phyloP scores from a whole-genome alignment of 1,140 invertebrate species.

The Gonioctena quinquepunctata region DNA sequence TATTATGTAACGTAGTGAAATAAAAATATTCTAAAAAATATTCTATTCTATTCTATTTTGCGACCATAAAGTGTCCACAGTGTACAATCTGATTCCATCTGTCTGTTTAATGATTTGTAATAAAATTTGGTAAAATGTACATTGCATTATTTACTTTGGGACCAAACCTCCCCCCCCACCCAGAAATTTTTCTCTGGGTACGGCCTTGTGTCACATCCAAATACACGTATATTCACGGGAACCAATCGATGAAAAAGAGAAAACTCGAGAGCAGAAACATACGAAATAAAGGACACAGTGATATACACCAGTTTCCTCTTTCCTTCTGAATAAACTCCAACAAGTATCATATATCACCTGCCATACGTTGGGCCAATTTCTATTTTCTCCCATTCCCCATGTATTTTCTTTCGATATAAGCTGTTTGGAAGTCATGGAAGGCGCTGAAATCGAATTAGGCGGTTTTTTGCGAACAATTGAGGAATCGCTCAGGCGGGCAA shows the following conservation, averaged over 20 bases:
- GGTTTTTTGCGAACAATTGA: neutral
- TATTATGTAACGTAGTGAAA: too few species aligned
- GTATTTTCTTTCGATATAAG: conserved; percentile 6
- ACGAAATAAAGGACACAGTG: neutral
- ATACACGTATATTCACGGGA: neutral
- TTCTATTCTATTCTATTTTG: too few species aligned
- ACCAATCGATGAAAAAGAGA: neutral
- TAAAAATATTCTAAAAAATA: too few species aligned
- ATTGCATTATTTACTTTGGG: too few species aligned
- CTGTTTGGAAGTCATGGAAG: neutral
- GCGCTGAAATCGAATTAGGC: neutral
- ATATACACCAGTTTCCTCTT: neutral
- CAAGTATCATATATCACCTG: conserved; percentile 10
- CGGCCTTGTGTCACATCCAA: too few species aligned
- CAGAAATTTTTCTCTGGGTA: too few species aligned
- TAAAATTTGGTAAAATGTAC: too few species aligned
- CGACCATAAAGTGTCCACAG: too few species aligned
- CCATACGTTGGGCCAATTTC: neutral
- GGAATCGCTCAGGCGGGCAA: neutral
- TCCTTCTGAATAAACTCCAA: neutral
- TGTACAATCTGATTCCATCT: too few species aligned
- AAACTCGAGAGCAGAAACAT: neutral
- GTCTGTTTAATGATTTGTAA: too few species aligned
- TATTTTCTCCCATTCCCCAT: neutral
- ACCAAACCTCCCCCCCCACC: too few species aligned